Percentiles rank a stretch among this genome's conserved stretches.
These are phyloP conservation scores for Phyllotis vaccarum DNA, from an alignment of 2,797 vertebrate species.

Conservation along the genomic window DNA sequence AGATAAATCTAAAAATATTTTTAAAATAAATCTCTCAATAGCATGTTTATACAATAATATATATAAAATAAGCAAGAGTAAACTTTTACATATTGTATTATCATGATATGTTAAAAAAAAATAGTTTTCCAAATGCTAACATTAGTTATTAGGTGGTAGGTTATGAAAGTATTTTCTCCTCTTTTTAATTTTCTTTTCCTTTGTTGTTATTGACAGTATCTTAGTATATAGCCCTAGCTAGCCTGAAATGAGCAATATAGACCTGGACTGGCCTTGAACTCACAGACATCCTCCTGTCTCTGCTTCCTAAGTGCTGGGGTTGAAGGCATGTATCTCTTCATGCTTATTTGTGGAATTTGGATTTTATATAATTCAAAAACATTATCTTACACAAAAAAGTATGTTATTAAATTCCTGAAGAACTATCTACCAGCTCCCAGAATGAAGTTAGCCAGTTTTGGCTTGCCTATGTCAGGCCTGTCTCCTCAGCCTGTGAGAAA, in stretches of 20 bases:
- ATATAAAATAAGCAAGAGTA: slow-evolving; percentile 18
- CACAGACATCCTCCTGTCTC: background rate
- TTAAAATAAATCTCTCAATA: background rate
- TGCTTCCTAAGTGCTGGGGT: background rate
- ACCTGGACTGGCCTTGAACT: background rate
- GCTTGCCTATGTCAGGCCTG: too few species aligned
- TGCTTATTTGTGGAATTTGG: slow-evolving; percentile 23
- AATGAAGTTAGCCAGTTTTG: background rate
- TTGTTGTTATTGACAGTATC: background rate
- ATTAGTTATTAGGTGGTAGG: background rate
- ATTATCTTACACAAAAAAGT: background rate
- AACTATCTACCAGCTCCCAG: background rate
- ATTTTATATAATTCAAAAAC: slow-evolving; percentile 13
- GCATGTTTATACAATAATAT: background rate
- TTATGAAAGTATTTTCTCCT: background rate
- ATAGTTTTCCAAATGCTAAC: background rate
- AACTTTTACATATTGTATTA: background rate
- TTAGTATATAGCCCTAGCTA: background rate
- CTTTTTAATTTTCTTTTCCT: background rate
- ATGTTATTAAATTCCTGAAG: slow-evolving; percentile 31
- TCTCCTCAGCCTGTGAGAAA: background rate
- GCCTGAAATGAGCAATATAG: background rate
- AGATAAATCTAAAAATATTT: background rate
- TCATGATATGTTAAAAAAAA: background rate
- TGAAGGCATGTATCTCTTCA: background rate